Evolutionary conservation across 1,140 invertebrate genomes (phyloP), one percentile per base, ranked within the genome.

Genomic region (Pseudomyrmex pallidus): DNA sequence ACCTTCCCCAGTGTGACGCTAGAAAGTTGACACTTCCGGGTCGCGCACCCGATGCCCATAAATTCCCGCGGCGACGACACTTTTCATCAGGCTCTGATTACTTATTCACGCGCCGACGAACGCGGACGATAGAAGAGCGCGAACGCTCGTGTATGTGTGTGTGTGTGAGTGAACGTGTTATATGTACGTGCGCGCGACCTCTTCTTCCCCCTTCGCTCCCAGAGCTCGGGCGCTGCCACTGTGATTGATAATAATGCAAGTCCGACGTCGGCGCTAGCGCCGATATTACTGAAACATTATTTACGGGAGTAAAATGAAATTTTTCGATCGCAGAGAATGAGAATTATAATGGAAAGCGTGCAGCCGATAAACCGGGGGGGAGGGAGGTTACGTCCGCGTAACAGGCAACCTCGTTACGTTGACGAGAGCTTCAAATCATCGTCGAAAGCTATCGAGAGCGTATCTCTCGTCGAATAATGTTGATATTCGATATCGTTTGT

Each of bases 1-100:
- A 35, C 35, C 35, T 35, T 66, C 68, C 59, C 25, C 52, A 20
- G 62, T 17, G 54, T 74, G 77, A 85, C 50, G 50, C 59, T 68
- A 59, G 84, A 78, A 77, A 86, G 87, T 86, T 89, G 87, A 89
- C 88, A 88, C 87, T 87, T 90, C 76, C 86, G 78, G 89, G 89
- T 90, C 89, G 87, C 85, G 56, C 76, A 80, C 50, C 87, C 74
- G 83, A 90, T 84, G 87, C 80, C 78, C 87, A 88, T 90, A 87
- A 90, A 90, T 88, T 90, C 90, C 86, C 83, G 85, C 46, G 82
- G 86, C 80, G 87, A 86, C 87, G 90, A 89, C 88, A 91, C 85
- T 90, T 90, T 90, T 90, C 90, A 89, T 90, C 90, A 88, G 88
- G 87, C 88, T 90, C 84, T 90, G 88, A 90, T 90, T 90, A 90